Evolutionary conservation across 1,140 invertebrate species (phyloP), one percentile per base, ranked within the genome.

Genomic region (Thaumatotibia leucotreta): DNA sequence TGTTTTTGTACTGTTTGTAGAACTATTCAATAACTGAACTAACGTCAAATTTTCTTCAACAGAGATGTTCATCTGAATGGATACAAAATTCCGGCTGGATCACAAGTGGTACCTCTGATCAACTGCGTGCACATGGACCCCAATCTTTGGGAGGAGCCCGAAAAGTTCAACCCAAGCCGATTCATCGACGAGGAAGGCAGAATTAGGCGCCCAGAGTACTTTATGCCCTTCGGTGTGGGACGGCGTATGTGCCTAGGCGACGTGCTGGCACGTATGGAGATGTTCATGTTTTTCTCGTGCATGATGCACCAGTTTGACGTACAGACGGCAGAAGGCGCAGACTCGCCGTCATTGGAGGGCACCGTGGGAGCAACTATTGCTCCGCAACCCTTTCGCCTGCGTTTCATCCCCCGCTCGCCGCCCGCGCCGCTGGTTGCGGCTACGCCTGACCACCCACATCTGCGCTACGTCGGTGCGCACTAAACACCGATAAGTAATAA

Each of bases 241-340:
- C 91, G 96, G 10, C 93, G 98, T n/a, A 97, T 97, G 95, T 99
- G 98, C 80, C 90, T 99, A 5, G 98, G 98, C 3, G 97, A 98
- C 76, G 94, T 96, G 0, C 86, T 99, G 61, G 97, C 97, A 0
- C 92, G 95, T 14, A 97, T 97, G 94, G 97, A 99, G 83, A 91
- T 98, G 39, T 98, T 98, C 86, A 92, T 98, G 33, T 98, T 98
- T 91, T 97, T 98, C 81, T 92, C 96, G 1, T 95, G 94, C 54
- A 91, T 98, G 65, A 92, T 98, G 77, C 97, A 98, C 82, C 94
- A 94, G 24, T 98, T 97, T 80, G 92, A 97, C 69, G 81, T 98
- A 0, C 86, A 91, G 67, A 83, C 95, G 66, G 95, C 96, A 0
- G 93, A 94, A 50, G 96, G 94, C 0, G 93, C 93, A 11, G 89